Conservation (phyloP, 1,140 invertebrate species). For the Gerris buenoi region DNA sequence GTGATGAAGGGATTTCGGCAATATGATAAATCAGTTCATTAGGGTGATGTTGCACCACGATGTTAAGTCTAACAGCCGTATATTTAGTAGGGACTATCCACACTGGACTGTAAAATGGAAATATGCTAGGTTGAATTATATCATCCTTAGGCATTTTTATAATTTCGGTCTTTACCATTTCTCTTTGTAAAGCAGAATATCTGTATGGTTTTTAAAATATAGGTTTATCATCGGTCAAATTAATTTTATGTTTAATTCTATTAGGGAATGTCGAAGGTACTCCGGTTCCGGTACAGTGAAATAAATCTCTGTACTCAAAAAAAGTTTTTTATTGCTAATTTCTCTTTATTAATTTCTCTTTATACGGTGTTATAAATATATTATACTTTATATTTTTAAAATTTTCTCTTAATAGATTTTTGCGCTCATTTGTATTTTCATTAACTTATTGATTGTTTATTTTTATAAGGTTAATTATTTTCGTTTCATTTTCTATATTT, state of each 20-base stretch:
- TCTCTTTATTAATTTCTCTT: background rate
- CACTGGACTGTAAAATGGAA: slow-evolving; percentile 15
- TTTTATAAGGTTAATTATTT: background rate
- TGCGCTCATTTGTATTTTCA: background rate
- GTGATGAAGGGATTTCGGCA: too few species aligned
- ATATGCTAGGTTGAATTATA: background rate
- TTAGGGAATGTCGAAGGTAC: background rate
- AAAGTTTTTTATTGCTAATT: background rate
- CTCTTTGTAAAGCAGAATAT: background rate
- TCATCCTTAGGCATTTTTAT: background rate
- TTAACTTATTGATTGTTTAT: background rate
- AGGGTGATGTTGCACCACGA: too few species aligned
- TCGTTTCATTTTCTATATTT: background rate
- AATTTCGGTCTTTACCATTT: background rate
- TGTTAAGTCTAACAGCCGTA: too few species aligned
- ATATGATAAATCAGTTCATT: too few species aligned
- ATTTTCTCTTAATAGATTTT: background rate
- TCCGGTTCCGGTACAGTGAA: too few species aligned
- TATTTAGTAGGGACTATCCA: slow-evolving; percentile 18
- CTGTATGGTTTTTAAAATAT: background rate
- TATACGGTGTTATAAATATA: background rate
- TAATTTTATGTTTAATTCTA: background rate
- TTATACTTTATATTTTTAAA: background rate
- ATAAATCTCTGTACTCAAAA: background rate
- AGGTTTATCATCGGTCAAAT: background rate